Evolutionary conservation across 2,888 invertebrate genomes (phyloP), one percentile per base, ranked within the genome.

Genomic region (Choreutis nemorana): DNA sequence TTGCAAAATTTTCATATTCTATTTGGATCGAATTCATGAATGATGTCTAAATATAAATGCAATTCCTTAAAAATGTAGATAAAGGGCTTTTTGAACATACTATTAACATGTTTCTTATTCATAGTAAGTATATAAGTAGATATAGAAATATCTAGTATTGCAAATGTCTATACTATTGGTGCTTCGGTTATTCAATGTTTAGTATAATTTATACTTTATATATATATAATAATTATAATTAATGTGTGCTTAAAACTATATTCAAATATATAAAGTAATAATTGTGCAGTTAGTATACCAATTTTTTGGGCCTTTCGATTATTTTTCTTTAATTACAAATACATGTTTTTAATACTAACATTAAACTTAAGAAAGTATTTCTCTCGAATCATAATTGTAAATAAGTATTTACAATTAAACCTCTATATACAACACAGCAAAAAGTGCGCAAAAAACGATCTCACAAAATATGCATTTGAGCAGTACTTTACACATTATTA

Each of bases 381-480:
- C 57, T 63, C 63, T 67, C 68, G 50, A 60, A 44, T 50, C 39
- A 53, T 55, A 50, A 49, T 71, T 65, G 61, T 46, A 55, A 58
- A 53, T 56, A 24, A 29, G 14, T 31, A 30, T 29, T 31, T 31
- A 49, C 48, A 50, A 53, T 55, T 55, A 54, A 50, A 53, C 50
- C 59, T 58, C 50, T 71, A 73, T 72, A 58, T 72, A 73, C 68
- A 73, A 55, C 63, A 62, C 60, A 75, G 75, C 75, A 72, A 75
- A 72, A 63, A 75, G 77, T 77, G 77, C 77, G 65, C 72, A 73
- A 72, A 67, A 73, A 75, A 73, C 66, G 65, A 67, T 64, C 60
- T 77, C 77, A 77, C 70, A 77, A 77, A 77, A 77, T 77, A 77
- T 73, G 71, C 75, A 70, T 75, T 77, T 77, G 77, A 77, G 77